Conservation (phyloP, 2,797 vertebrate species). For the Phalanger gymnotis region DNA sequence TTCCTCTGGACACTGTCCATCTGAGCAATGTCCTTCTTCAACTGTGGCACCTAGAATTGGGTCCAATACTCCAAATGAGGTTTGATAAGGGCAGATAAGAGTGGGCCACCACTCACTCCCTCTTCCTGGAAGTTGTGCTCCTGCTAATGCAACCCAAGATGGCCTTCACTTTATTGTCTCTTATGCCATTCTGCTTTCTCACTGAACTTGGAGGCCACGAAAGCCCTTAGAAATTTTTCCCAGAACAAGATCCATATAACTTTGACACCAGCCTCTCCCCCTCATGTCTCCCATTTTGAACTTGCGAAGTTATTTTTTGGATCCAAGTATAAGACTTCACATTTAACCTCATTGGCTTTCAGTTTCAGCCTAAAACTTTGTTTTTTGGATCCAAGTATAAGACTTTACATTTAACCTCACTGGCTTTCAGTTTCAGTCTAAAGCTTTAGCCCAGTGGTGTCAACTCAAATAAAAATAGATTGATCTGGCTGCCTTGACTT, state of each 20-base stretch:
- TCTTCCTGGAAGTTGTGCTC: not conserved
- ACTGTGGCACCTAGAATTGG: not conserved
- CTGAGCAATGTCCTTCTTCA: not conserved
- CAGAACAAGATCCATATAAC: not conserved
- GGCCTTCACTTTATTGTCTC: not conserved
- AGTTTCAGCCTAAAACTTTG: not conserved
- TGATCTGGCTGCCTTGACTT: not conserved
- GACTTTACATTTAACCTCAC: too few species aligned
- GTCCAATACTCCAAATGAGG: not conserved
- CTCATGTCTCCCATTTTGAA: not conserved
- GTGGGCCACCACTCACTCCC: not conserved
- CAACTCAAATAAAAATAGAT: not conserved
- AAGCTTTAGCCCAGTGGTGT: not conserved
- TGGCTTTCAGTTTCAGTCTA: not conserved
- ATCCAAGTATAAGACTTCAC: not conserved
- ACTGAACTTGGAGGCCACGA: not conserved
- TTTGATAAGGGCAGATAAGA: not conserved
- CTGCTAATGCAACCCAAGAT: not conserved
- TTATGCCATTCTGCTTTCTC: not conserved
- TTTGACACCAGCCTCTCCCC: not conserved
- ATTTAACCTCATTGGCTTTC: not conserved
- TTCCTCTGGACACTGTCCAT: not conserved
- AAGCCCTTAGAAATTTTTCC: not conserved
- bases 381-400: not conserved
- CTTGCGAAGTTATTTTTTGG: not conserved